Evolutionary conservation across 2,113 vertebrate species (phyloP), one percentile per base, ranked within the genome.

Genomic region (Eira barbara): DNA sequence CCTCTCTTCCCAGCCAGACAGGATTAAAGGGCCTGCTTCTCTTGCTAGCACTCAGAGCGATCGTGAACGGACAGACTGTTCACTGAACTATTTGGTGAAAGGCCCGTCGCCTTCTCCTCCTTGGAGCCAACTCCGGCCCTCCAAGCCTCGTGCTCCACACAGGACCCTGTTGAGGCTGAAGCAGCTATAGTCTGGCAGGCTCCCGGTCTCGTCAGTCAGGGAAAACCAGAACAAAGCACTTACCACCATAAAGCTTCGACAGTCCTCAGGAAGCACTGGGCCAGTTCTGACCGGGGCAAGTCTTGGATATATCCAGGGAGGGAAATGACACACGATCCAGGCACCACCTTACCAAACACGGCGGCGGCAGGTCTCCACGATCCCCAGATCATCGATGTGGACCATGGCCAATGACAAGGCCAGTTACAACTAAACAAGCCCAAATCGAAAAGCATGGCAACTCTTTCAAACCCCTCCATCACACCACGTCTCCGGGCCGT

Each of bases 221-320:
- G 27, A 78, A 95, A 81, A 55, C 65, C 13, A 0, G 34, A 25
- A 61, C 36, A 12, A 52, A 31, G 8, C 57, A 13, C n/a, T 36
- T 17, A 9, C 52, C 31, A 55, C 55, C 69, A n/a, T 4, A 78
- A 25, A 25, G 36, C 39, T 88, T 57, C 3, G 0, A 29, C 8
- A 9, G 79, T 47, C 27, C 34, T 7, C 1, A 4, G 12, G 29
- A 81, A n/a, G 34, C n/a, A 59, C 0, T 0, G 36, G 61, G n/a
- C 25, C 7, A 6, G 5, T 20, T 14, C 36, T 65, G 76, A 94
- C 55, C 21, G 29, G 6, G 3, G 20, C 12, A 25, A 80, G 87
- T 47, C 45, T 61, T 2, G 15, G 14, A 29, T 11, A 55, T 0
- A 4, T 79, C 74, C 59, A 47, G 47, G 59, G 82, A 96, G 47